These are phyloP conservation scores for Drosophila multiciliata DNA, from an alignment of 2,888 invertebrate species.

Conservation along the genomic window DNA sequence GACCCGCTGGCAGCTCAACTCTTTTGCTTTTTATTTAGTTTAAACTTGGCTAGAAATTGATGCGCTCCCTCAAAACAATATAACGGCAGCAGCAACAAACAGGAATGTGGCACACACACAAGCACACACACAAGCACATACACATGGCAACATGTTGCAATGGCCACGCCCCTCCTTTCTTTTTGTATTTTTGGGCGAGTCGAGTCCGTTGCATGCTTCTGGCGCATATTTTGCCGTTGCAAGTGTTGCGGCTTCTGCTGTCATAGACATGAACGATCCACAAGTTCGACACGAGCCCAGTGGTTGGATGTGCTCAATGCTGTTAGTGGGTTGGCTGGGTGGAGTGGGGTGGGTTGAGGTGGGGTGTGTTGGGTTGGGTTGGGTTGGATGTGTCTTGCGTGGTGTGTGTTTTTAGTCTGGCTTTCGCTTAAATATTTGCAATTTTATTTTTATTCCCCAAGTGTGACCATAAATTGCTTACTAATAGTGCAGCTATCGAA, in stretches of 20 bases:
- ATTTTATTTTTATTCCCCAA: slow-evolving; percentile 62
- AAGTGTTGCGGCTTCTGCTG: slow-evolving; percentile 61
- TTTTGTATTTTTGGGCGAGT: slow-evolving; percentile 4
- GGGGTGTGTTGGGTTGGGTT: not conserved
- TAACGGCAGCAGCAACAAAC: slow-evolving; percentile 28
- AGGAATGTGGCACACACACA: slow-evolving; percentile 30
- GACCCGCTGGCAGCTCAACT: slow-evolving; percentile 7
- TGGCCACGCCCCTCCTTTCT: slow-evolving; percentile 24
- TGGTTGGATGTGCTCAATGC: not conserved
- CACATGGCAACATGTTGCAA: slow-evolving; percentile 70
- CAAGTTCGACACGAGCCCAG: slow-evolving; percentile 10
- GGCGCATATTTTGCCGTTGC: slow-evolving; percentile 61
- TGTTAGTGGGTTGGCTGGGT: not conserved
- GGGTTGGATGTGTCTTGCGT: not conserved
- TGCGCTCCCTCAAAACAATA: slow-evolving; percentile 71
- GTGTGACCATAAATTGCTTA: slow-evolving; percentile 69
- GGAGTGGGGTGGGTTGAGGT: not conserved
- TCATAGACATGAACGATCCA: slow-evolving; percentile 60
- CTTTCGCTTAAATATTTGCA: slow-evolving; percentile 66
- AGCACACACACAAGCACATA: not conserved
- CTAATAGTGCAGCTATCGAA: slow-evolving; percentile 39
- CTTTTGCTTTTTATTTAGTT: slow-evolving; percentile 54
- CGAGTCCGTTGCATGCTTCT: slow-evolving; percentile 61
- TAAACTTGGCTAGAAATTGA: slow-evolving; percentile 76
- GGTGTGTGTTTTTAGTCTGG: not conserved